Evolutionary conservation across 2,888 invertebrate genomes (phyloP), one percentile per base, ranked within the genome.

Genomic region (Sussaba pulchella): DNA sequence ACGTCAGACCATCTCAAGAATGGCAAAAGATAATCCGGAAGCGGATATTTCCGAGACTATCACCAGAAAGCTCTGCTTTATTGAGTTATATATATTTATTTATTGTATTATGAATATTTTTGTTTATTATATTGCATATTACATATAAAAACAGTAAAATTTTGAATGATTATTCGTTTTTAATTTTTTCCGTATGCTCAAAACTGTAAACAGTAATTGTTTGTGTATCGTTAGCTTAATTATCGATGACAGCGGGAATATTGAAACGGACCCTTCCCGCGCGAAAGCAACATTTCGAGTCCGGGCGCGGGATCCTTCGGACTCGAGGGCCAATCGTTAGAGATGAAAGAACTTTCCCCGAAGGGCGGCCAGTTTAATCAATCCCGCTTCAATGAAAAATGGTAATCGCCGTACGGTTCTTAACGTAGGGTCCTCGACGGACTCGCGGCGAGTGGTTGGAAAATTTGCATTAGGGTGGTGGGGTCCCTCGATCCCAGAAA

Each of bases 301-400:
- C 12, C 31, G 50, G 17, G 14, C 24, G 52, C 24, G 17, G n/a
- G n/a, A n/a, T 50, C 26, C n/a, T 39, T 8, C 19, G 19, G 24
- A 26, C 50, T 67, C 47, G 41, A 47, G 67, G n/a, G 52, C 70
- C 67, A 71, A 76, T 83, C 69, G 73, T 82, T 73, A 73, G 57
- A 79, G 66, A 69, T 82, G 69, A 50, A 78, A 67, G 54, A 52
- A 57, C 21, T 70, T 43, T 54, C 63, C 52, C 31, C 4, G 6
- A 31, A 31, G 31, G 31, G 31, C 4, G 31, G 69, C 64, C 74
- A 69, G 64, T 82, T 83, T 80, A 72, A 83, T 83, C 52, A 82
- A 82, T 79, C 64, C 57, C 41, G 45, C 77, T 79, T 67, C 77
- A 75, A 67, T 71, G 63, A 82, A 82, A 82, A 82, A 83, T 83